Evolutionary conservation across 2,888 invertebrate species (phyloP).

Genomic region (Clostera curtula): DNA sequence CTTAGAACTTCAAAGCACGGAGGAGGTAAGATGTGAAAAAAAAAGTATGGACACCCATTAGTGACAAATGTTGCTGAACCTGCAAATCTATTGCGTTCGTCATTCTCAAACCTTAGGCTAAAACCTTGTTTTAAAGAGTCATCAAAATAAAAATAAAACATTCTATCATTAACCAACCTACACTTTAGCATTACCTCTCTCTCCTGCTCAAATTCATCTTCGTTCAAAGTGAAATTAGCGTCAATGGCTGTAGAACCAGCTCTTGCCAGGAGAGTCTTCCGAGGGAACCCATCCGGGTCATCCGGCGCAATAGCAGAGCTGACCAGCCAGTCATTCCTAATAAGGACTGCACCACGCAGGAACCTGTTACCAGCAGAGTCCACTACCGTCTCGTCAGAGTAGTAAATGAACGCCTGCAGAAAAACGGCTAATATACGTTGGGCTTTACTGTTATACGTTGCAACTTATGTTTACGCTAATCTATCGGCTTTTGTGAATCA

Average conservation of each 20-base stretch:
- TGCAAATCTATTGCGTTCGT: too few species aligned
- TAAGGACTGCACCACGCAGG: slow-evolving; percentile 44
- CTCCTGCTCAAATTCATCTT: slow-evolving; percentile 64
- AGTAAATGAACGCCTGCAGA: slow-evolving; percentile 56
- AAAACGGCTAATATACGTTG: slow-evolving; percentile 6
- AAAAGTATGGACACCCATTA: too few species aligned
- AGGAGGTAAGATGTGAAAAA: too few species aligned
- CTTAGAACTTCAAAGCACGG: too few species aligned
- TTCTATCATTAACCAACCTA: too few species aligned
- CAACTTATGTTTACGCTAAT: too few species aligned
- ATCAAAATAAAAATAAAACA: too few species aligned
- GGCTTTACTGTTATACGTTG: too few species aligned
- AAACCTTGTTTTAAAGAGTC: too few species aligned
- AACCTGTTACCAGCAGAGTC: slow-evolving; percentile 38
- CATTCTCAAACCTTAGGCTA: too few species aligned
- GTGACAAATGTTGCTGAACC: too few species aligned
- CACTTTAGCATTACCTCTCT: slow-evolving; percentile 49
- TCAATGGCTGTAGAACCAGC: slow-evolving; percentile 50
- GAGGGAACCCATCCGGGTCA: slow-evolving; percentile 38
- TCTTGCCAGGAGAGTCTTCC: slow-evolving; percentile 55
- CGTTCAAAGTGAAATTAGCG: slow-evolving; percentile 45
- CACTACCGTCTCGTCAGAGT: slow-evolving; percentile 45
- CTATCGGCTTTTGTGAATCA: too few species aligned
- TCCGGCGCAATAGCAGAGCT: slow-evolving; percentile 42
- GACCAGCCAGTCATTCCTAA: slow-evolving; percentile 48